A percentile compares a stretch with the other conserved stretches of the same genome.
These are phyloP conservation scores for Monoplex corrugatus DNA, from an alignment of 2,888 invertebrate species.

Conservation along the genomic window DNA sequence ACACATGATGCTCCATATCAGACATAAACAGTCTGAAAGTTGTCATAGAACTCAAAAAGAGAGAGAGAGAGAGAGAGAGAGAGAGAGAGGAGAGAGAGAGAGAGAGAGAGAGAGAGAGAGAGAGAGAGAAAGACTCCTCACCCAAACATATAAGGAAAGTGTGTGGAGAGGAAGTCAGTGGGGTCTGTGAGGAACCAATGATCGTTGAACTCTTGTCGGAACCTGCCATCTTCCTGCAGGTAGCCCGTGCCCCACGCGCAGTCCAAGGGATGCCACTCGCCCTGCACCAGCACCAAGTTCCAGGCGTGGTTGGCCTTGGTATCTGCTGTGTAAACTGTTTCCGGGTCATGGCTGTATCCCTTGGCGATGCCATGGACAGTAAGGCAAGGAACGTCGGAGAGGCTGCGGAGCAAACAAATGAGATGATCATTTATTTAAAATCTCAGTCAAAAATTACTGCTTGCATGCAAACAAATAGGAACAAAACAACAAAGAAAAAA, in stretches of 20 bases:
- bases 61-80: too few relatives aligned
- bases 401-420: too few relatives aligned
- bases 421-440: too few relatives aligned
- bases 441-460: too few relatives aligned
- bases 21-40: too few relatives aligned
- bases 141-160: slow-evolving; percentile 32
- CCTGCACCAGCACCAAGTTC: slow-evolving; percentile 39
- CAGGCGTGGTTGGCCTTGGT: slow-evolving; percentile 33
- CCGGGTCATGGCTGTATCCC: slow-evolving; percentile 41
- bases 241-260: slow-evolving; percentile 31
- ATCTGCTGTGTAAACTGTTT: background rate
- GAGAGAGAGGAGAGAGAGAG: too few relatives aligned
- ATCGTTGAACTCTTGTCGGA: background rate
- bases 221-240: slow-evolving; percentile 9
- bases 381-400: slow-evolving; percentile 19
- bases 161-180: slow-evolving; percentile 12
- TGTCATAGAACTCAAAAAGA: too few relatives aligned
- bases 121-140: background rate
- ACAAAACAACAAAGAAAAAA: too few relatives aligned
- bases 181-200: slow-evolving; percentile 42
- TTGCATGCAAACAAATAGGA: too few relatives aligned
- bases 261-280: slow-evolving; percentile 42
- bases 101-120: too few relatives aligned
- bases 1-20: too few relatives aligned
- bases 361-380: slow-evolving; percentile 22